phyloP scores from a whole-genome alignment of 2,888 invertebrate genomes.

The Craniophora ligustri region DNA sequence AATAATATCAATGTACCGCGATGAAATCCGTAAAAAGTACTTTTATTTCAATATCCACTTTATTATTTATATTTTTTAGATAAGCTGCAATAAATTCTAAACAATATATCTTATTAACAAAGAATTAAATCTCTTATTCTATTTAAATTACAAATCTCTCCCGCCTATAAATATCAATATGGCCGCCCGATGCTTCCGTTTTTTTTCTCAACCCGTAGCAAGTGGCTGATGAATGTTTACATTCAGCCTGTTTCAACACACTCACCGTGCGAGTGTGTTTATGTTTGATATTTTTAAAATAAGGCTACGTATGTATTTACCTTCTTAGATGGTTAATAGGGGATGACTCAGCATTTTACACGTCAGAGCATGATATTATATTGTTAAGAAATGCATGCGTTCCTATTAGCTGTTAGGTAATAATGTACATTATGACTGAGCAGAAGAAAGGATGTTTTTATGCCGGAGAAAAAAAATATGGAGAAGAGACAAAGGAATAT shows the following conservation, averaged over 20 bases:
- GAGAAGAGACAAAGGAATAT: too few relatives aligned
- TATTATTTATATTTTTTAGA: too few relatives aligned
- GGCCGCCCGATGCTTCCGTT: conserved; percentile 60
- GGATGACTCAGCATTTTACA: conserved; percentile 14
- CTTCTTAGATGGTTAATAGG: conserved; percentile 33
- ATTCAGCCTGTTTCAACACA: conserved; percentile 63
- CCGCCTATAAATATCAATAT: conserved; percentile 49
- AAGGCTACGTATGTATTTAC: conserved; percentile 31
- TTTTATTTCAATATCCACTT: too few relatives aligned
- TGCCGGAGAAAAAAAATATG: too few relatives aligned
- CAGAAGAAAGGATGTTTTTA: too few relatives aligned
- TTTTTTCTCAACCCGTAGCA: conserved; percentile 46
- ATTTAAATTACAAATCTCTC: too few relatives aligned
- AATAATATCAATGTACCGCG: too few relatives aligned
- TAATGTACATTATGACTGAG: too few relatives aligned
- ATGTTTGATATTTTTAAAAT: conserved; percentile 67
- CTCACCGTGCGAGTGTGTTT: conserved; percentile 42
- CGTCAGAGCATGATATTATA: conserved; percentile 2
- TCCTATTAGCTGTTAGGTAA: too few relatives aligned
- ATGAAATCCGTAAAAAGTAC: too few relatives aligned
- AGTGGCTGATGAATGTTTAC: conserved; percentile 55
- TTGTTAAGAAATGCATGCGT: conserved; percentile 6
- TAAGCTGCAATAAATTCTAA: too few relatives aligned
- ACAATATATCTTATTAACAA: neutral
- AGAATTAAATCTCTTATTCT: neutral